phyloP scores from a whole-genome alignment of 2,113 vertebrate genomes.

The Sterna hirundo region DNA sequence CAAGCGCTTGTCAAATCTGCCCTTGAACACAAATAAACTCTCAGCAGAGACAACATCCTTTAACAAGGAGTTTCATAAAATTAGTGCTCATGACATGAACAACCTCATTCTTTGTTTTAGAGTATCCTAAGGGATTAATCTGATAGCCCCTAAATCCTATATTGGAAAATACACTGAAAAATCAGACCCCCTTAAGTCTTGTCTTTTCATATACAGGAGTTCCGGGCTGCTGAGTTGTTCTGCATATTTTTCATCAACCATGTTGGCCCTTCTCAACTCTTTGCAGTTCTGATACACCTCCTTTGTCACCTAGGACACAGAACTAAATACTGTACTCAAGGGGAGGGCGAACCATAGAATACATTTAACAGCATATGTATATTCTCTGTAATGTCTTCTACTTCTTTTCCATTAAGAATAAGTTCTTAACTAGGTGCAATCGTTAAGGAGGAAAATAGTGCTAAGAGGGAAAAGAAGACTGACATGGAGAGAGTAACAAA shows the following conservation, averaged over 20 bases:
- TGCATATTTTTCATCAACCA: neutral
- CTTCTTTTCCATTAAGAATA: neutral
- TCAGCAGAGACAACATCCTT: neutral
- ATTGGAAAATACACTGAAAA: neutral
- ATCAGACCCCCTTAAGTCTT: neutral
- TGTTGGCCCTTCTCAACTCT: neutral
- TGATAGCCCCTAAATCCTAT: neutral
- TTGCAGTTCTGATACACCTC: neutral
- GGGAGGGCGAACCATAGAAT: accelerated
- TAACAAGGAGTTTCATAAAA: neutral
- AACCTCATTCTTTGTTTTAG: neutral
- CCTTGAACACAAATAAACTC: neutral
- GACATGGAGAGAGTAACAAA: neutral
- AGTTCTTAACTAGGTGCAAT: neutral
- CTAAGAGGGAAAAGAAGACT: neutral
- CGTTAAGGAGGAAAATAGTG: neutral
- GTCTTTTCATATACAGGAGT: neutral
- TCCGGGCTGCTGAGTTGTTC: neutral
- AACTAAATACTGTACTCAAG: neutral
- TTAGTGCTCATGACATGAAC: neutral
- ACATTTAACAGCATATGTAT: neutral
- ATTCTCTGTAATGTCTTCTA: neutral
- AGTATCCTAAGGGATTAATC: neutral
- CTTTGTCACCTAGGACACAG: neutral
- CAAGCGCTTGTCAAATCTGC: neutral